phyloP scores from a whole-genome alignment of 2,113 vertebrate genomes.

The Capreolus pygargus region DNA sequence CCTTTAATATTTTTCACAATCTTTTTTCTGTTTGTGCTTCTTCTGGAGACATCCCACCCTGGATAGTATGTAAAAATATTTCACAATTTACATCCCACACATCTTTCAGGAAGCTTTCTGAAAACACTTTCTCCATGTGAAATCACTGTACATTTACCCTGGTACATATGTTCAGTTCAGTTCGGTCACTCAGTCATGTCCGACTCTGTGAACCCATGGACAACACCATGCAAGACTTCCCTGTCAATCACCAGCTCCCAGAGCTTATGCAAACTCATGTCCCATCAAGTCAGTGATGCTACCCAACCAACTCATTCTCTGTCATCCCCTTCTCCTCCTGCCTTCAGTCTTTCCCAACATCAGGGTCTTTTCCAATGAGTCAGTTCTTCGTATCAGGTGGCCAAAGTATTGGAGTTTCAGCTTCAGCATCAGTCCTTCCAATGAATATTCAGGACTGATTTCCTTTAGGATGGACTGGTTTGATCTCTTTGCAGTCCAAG shows the following conservation, averaged over 20 bases:
- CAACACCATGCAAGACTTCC: neutral
- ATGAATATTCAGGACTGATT: neutral
- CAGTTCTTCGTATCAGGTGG: neutral
- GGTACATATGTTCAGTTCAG: neutral
- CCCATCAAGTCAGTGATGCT: neutral
- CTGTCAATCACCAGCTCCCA: neutral
- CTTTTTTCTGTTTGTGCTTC: neutral
- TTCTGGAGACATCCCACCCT: neutral
- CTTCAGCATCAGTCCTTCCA: neutral
- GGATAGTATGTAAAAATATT: neutral
- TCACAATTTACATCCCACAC: neutral
- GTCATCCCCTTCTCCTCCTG: neutral
- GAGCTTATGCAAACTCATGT: neutral
- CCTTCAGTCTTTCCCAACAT: neutral
- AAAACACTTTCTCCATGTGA: neutral
- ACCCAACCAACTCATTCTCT: neutral
- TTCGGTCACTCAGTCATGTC: neutral
- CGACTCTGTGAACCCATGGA: neutral
- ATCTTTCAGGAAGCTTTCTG: neutral
- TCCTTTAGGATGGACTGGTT: neutral
- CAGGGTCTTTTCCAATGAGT: neutral
- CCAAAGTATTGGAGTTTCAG: neutral
- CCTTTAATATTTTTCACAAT: neutral
- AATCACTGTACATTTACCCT: neutral
- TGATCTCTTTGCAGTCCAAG: neutral